Conservation (phyloP, 2,113 vertebrate species). For the Oreochromis aureus region DNA sequence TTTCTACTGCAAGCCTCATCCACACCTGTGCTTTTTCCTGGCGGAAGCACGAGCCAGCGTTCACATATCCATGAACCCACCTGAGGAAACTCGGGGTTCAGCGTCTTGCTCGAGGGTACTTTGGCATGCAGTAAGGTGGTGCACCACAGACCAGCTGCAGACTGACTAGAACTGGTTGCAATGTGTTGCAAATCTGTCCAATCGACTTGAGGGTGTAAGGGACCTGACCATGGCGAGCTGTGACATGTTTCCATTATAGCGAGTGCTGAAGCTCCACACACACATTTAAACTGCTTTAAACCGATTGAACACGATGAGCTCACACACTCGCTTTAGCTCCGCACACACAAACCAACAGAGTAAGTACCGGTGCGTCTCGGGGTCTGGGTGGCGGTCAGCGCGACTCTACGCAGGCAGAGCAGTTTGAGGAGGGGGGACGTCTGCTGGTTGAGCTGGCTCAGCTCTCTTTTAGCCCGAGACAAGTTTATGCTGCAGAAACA, state of each 20-base stretch:
- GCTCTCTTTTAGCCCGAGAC: slow-evolving; percentile 87
- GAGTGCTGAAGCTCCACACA: neutral
- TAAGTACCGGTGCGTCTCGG: slow-evolving; percentile 79
- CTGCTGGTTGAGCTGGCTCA: slow-evolving; percentile 87
- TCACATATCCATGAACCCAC: neutral
- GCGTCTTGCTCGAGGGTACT: neutral
- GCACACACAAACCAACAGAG: neutral
- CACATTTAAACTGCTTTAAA: neutral
- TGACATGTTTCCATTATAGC: neutral
- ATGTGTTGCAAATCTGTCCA: neutral
- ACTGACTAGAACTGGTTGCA: neutral
- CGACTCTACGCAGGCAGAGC: slow-evolving; percentile 83
- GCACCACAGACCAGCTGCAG: neutral
- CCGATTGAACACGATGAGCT: accelerated
- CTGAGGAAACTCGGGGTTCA: neutral
- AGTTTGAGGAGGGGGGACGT: slow-evolving; percentile 93
- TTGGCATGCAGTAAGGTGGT: neutral
- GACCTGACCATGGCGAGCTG: accelerated
- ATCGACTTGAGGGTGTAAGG: neutral
- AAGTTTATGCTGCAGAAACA: slow-evolving; percentile 82
- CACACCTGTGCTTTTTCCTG: neutral
- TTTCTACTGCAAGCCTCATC: neutral
- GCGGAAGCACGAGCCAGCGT: neutral
- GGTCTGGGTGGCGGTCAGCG: slow-evolving; percentile 84
- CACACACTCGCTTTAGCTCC: neutral